A percentile compares a stretch with the other conserved stretches of the same genome.
These are phyloP conservation scores for Ectemnius lituratus DNA, from an alignment of 2,888 invertebrate genomes.

Conservation along the genomic window DNA sequence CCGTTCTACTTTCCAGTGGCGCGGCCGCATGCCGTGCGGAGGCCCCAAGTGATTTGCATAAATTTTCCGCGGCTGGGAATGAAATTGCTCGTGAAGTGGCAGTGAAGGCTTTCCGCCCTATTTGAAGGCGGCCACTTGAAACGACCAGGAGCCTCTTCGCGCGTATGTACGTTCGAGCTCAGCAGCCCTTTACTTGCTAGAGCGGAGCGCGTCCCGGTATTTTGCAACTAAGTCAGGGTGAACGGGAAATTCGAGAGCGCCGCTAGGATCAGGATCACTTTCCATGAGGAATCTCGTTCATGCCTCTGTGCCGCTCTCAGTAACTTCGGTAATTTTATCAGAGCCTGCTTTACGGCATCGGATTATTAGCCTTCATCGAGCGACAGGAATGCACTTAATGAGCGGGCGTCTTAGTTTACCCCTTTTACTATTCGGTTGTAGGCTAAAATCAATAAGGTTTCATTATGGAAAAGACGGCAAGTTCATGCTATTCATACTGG, in stretches of 20 bases:
- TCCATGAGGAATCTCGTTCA: slow-evolving; percentile 3
- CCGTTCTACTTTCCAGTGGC: slow-evolving; percentile 4
- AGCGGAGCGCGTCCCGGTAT: background rate
- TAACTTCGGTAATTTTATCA: too few relatives aligned
- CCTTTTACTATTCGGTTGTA: too few relatives aligned
- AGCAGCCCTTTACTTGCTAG: background rate
- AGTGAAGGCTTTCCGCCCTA: slow-evolving; percentile 48
- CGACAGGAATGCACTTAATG: too few relatives aligned
- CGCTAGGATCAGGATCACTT: slow-evolving; percentile 10
- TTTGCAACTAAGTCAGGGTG: slow-evolving; percentile 39
- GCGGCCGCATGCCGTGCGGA: slow-evolving; percentile 16
- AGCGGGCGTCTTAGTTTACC: too few relatives aligned
- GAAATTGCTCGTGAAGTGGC: slow-evolving; percentile 63
- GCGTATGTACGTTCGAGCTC: slow-evolving; percentile 8
- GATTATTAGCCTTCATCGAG: too few relatives aligned
- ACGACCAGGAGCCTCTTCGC: slow-evolving; percentile 34
- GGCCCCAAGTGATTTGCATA: slow-evolving; percentile 62
- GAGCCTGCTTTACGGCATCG: too few relatives aligned
- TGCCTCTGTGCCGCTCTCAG: background rate
- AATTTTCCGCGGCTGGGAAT: slow-evolving; percentile 61
- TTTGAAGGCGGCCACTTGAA: slow-evolving; percentile 51
- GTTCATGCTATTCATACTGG: too few relatives aligned
- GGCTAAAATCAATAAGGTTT: too few relatives aligned
- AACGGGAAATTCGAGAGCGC: slow-evolving; percentile 26
- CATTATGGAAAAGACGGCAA: too few relatives aligned